phyloP scores from a whole-genome alignment of 2,888 invertebrate genomes.

The Rapana venosa region DNA sequence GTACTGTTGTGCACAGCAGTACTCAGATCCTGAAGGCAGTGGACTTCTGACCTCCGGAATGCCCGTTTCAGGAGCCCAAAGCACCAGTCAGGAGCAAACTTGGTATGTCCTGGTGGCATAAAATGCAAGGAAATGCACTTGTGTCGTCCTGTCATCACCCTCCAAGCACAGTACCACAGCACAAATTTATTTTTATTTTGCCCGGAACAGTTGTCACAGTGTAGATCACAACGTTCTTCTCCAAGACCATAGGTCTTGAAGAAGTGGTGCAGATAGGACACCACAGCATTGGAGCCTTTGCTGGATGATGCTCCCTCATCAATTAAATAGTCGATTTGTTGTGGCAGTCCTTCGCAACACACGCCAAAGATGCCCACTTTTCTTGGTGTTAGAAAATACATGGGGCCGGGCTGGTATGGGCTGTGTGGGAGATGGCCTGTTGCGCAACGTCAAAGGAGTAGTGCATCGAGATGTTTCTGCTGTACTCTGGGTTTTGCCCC shows the following conservation, averaged over 20 bases:
- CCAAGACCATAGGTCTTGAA: slow-evolving; percentile 45
- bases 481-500: background rate
- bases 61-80: background rate
- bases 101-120: slow-evolving; percentile 15
- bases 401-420: slow-evolving; percentile 57
- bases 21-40: slow-evolving; percentile 29
- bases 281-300: slow-evolving; percentile 46
- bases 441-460: slow-evolving; percentile 58
- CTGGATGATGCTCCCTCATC: slow-evolving; percentile 51
- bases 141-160: background rate
- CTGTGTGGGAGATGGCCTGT: slow-evolving; percentile 55
- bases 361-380: slow-evolving; percentile 55
- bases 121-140: background rate
- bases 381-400: slow-evolving; percentile 56
- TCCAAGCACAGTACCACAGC: background rate
- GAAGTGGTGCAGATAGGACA: slow-evolving; percentile 43
- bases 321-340: slow-evolving; percentile 55
- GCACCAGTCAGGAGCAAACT: background rate
- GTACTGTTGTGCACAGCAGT: slow-evolving; percentile 26
- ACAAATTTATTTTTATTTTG: slow-evolving; percentile 44
- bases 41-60: background rate
- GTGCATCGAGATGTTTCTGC: slow-evolving; percentile 26
- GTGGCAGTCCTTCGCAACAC: slow-evolving; percentile 42
- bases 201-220: slow-evolving; percentile 32
- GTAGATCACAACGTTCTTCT: slow-evolving; percentile 5